These are phyloP conservation scores for Oophaga pumilio DNA, from an alignment of 2,113 vertebrate genomes.

Conservation along the genomic window DNA sequence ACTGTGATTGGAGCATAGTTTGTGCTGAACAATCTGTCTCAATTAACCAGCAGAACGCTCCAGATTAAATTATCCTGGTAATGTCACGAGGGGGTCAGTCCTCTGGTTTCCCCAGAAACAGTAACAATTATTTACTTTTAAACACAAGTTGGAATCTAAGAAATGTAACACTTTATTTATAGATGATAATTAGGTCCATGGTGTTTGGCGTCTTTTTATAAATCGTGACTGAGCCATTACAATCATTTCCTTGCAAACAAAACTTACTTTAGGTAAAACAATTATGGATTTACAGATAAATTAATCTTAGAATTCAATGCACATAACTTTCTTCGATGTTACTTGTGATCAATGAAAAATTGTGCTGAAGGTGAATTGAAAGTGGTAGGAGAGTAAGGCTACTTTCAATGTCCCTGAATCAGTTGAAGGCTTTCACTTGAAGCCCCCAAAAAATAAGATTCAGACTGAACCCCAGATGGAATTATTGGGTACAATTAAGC, in stretches of 20 bases:
- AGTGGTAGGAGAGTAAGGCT: too few relatives aligned
- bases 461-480: too few relatives aligned
- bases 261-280: not conserved
- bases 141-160: conserved; percentile 32
- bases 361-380: not conserved
- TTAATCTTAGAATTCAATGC: not conserved
- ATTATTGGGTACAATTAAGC: too few relatives aligned
- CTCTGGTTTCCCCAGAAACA: conserved; percentile 23
- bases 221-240: not conserved
- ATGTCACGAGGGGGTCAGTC: conserved; percentile 31
- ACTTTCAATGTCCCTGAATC: too few relatives aligned
- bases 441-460: too few relatives aligned
- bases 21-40: conserved; percentile 38
- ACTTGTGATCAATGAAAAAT: not conserved
- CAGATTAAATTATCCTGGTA: conserved; percentile 10
- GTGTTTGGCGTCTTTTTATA: not conserved
- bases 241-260: not conserved
- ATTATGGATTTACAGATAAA: not conserved
- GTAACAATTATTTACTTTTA: conserved; percentile 41
- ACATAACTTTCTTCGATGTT: not conserved
- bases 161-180: conserved; percentile 33
- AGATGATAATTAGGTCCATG: not conserved
- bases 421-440: too few relatives aligned
- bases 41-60: conserved; percentile 42
- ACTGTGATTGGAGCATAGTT: conserved; percentile 26